Conservation (phyloP, 2,113 vertebrate genomes). For the Hassar affinis region DNA sequence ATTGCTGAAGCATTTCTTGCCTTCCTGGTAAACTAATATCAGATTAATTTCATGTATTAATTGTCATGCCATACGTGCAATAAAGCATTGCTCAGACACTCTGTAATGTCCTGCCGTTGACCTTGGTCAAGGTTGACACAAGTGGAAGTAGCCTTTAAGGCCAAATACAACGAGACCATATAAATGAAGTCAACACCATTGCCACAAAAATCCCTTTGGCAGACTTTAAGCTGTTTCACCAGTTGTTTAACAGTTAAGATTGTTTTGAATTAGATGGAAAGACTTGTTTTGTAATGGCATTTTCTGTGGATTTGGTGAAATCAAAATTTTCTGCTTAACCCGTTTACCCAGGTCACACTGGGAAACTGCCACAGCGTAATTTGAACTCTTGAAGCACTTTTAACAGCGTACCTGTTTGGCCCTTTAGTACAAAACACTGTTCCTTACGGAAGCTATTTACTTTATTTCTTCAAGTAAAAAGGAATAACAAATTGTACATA, state of each 20-base stretch:
- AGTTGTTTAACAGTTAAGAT: not conserved
- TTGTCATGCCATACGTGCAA: not conserved
- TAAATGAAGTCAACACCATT: not conserved
- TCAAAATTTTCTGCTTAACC: constrained; percentile 8
- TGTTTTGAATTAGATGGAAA: constrained; percentile 15
- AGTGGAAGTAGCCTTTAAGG: not conserved
- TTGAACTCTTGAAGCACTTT: constrained; percentile 72
- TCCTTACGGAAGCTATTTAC: constrained; percentile 70
- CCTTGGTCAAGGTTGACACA: not conserved
- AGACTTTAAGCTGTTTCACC: constrained; percentile 14
- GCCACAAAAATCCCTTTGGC: constrained; percentile 16
- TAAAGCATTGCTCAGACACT: constrained; percentile 13
- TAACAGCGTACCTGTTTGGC: constrained; percentile 58
- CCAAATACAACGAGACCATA: not conserved
- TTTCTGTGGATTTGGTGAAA: constrained; percentile 31
- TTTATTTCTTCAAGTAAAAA: constrained; percentile 72
- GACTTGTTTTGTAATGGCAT: constrained; percentile 16
- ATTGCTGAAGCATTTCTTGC: not conserved
- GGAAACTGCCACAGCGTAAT: constrained; percentile 47
- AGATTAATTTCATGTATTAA: not conserved
- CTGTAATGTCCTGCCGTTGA: not conserved
- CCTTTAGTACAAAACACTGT: constrained; percentile 77
- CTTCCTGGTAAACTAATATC: not conserved
- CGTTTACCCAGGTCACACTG: constrained; percentile 17
- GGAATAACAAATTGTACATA: constrained; percentile 77